phyloP scores from a whole-genome alignment of 2,888 invertebrate genomes.

The Chorisops tibialis region DNA sequence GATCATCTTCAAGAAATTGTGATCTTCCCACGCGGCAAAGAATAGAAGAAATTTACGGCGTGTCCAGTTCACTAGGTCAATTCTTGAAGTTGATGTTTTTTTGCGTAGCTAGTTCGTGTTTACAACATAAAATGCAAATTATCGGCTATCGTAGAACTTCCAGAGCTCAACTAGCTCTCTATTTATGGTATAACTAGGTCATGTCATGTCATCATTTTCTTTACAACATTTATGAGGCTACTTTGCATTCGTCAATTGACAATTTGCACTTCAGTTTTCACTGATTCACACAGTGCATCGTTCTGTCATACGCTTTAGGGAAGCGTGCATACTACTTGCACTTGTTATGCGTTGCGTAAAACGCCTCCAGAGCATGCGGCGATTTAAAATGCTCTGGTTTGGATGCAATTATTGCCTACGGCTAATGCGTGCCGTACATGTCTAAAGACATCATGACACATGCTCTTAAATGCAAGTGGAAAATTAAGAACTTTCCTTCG shows the following conservation, averaged over 20 bases:
- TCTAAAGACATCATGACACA: slow-evolving; percentile 5
- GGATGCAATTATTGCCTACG: not conserved
- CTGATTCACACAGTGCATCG: slow-evolving; percentile 12
- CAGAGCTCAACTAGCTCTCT: not conserved
- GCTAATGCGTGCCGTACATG: slow-evolving; percentile 15
- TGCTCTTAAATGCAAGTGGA: slow-evolving; percentile 2
- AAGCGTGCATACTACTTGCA: not conserved
- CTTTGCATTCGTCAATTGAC: slow-evolving; percentile 19
- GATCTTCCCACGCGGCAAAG: slow-evolving; percentile 17
- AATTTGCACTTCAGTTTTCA: slow-evolving; percentile 18
- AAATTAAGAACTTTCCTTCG: slow-evolving; percentile 20
- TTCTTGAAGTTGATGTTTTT: not conserved
- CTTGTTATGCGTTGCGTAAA: slow-evolving; percentile 12
- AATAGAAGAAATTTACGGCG: not conserved
- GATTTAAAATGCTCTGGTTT: not conserved
- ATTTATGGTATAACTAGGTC: slow-evolving; percentile 17
- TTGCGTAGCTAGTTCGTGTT: slow-evolving; percentile 1
- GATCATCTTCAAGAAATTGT: too few species aligned
- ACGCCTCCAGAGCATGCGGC: slow-evolving; percentile 3
- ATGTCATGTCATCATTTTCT: not conserved
- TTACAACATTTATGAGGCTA: not conserved
- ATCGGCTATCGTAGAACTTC: slow-evolving; percentile 5
- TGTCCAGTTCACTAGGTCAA: slow-evolving; percentile 23
- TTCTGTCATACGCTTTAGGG: not conserved
- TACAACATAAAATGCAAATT: slow-evolving; percentile 19